Percentiles rank a stretch among this genome's conserved stretches.
phyloP scores from a whole-genome alignment of 2,113 vertebrate genomes.

The Labrus mixtus region DNA sequence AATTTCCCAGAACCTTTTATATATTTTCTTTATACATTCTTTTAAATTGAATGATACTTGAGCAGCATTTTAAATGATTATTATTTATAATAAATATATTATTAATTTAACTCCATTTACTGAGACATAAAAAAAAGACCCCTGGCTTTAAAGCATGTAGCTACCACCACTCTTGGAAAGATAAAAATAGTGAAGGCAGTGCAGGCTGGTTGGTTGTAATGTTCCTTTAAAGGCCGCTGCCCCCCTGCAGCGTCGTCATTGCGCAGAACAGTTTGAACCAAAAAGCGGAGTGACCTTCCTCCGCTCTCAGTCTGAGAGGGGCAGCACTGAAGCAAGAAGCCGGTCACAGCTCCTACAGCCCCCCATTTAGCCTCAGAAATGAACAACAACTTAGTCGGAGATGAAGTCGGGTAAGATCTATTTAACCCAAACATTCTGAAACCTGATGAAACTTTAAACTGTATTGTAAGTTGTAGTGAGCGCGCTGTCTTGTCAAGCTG shows the following conservation, averaged over 20 bases:
- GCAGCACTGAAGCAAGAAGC: slow-evolving; percentile 74
- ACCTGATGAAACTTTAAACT: background rate
- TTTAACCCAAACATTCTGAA: background rate
- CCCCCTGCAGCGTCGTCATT: slow-evolving; percentile 86
- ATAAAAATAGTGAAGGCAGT: background rate
- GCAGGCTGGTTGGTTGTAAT: slow-evolving; percentile 35
- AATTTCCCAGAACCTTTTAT: no score
- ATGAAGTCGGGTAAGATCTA: slow-evolving; percentile 93
- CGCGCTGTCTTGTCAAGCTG: slow-evolving; percentile 46
- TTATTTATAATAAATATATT: no score
- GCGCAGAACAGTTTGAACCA: slow-evolving; percentile 90
- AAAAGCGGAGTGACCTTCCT: slow-evolving; percentile 90
- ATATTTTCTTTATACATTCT: no score
- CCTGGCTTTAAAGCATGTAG: background rate
- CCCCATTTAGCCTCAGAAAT: slow-evolving; percentile 84
- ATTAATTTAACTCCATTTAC: no score
- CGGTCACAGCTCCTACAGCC: slow-evolving; percentile 69
- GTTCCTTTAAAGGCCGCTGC: slow-evolving; percentile 75
- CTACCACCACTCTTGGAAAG: background rate
- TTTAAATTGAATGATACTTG: no score
- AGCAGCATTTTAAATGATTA: no score
- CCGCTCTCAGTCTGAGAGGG: slow-evolving; percentile 82
- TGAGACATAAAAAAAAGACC: no score
- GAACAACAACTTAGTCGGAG: slow-evolving; percentile 94
- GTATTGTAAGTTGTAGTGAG: slow-evolving; percentile 20